Percentiles rank a stretch among this genome's conserved stretches.
These are phyloP conservation scores for Amiota mariae DNA, from an alignment of 2,888 invertebrate genomes.

Conservation along the genomic window DNA sequence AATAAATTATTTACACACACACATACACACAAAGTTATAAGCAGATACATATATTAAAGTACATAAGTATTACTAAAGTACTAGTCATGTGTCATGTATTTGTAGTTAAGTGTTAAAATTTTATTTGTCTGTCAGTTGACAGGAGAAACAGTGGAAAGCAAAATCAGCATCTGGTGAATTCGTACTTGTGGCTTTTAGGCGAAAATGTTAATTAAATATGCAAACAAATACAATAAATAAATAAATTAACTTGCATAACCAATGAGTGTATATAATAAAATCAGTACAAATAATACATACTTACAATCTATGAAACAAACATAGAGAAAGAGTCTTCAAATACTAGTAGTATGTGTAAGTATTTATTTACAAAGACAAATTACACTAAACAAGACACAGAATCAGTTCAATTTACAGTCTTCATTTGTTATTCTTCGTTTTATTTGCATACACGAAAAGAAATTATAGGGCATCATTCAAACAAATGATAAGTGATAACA, in stretches of 20 bases:
- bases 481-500: too few relatives aligned
- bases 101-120: not conserved
- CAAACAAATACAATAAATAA: constrained; percentile 47
- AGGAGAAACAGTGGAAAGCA: not conserved
- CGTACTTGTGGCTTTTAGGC: constrained; percentile 1
- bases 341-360: too few relatives aligned
- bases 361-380: too few relatives aligned
- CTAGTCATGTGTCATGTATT: not conserved
- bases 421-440: too few relatives aligned
- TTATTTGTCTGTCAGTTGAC: not conserved
- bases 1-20: constrained; percentile 57
- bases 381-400: too few relatives aligned
- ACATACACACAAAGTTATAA: constrained; percentile 17
- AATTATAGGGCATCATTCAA: too few relatives aligned
- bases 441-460: too few relatives aligned
- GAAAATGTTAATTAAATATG: constrained; percentile 58
- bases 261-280: not conserved
- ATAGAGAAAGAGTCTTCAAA: too few relatives aligned
- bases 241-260: constrained; percentile 12
- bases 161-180: not conserved
- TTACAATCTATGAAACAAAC: too few relatives aligned
- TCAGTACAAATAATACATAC: too few relatives aligned
- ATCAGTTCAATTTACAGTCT: too few relatives aligned
- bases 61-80: not conserved
- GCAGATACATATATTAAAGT: constrained; percentile 51